These are phyloP conservation scores for Pseudococcus viburni DNA, from an alignment of 2,888 invertebrate species.

Conservation along the genomic window DNA sequence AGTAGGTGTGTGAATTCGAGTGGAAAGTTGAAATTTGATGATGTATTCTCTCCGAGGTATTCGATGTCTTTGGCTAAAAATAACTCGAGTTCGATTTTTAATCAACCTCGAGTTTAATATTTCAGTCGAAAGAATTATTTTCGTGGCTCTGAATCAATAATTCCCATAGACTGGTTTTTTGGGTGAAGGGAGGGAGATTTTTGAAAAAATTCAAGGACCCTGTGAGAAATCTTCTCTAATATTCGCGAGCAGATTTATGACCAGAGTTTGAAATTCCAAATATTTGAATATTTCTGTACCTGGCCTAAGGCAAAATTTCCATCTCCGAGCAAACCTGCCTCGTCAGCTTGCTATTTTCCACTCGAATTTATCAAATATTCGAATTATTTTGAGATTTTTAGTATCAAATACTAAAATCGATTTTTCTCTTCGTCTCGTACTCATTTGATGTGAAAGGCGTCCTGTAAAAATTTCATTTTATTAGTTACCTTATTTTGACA, in stretches of 20 bases:
- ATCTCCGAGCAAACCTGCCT: not conserved
- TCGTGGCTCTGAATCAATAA: no score
- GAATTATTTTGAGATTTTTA: not conserved
- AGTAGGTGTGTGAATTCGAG: not conserved
- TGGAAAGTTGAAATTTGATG: not conserved
- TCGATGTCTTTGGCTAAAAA: not conserved
- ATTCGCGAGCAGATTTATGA: no score
- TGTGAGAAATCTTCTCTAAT: no score
- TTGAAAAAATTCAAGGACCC: no score
- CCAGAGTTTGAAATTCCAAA: no score
- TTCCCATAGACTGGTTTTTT: no score
- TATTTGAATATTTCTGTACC: no score
- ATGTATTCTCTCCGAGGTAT: not conserved
- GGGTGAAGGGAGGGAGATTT: no score
- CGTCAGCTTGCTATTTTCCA: not conserved
- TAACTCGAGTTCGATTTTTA: not conserved
- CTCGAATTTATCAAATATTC: not conserved
- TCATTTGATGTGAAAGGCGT: not conserved
- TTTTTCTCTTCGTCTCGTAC: not conserved
- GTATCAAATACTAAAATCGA: constrained; percentile 28
- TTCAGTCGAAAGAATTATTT: not conserved
- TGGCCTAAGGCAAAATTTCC: no score
- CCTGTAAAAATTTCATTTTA: constrained; percentile 54
- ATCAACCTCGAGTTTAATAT: not conserved
- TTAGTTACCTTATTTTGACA: constrained; percentile 56